These are phyloP conservation scores for Drosophila fungiperda DNA, from an alignment of 2,888 invertebrate species.

Conservation along the genomic window DNA sequence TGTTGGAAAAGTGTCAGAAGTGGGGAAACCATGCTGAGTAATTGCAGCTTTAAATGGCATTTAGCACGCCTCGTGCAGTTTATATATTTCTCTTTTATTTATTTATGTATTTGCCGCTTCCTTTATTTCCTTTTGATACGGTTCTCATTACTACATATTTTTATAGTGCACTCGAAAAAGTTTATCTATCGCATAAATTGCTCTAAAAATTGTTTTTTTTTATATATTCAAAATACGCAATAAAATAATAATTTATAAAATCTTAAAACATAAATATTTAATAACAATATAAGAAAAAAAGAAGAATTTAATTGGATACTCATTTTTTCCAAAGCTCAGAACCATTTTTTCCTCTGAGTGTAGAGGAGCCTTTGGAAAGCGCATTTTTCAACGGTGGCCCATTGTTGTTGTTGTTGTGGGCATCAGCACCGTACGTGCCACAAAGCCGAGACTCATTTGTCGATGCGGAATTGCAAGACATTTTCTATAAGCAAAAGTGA, in stretches of 20 bases:
- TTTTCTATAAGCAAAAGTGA: constrained; percentile 69
- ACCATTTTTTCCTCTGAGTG: constrained; percentile 23
- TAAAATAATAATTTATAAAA: neutral
- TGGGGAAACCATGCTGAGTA: constrained; percentile 75
- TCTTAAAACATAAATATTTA: neutral
- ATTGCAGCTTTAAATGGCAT: constrained; percentile 81
- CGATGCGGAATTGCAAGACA: constrained; percentile 68
- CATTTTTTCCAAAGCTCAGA: too few species aligned
- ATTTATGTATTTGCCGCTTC: constrained; percentile 36
- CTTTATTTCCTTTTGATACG: constrained; percentile 12
- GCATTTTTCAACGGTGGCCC: constrained; percentile 55
- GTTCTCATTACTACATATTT: constrained; percentile 11
- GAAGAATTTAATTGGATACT: too few species aligned
- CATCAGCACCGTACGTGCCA: constrained; percentile 53
- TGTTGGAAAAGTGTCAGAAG: constrained; percentile 10
- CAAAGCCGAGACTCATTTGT: constrained; percentile 68
- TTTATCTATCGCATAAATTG: neutral
- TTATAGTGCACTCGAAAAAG: neutral
- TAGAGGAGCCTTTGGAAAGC: constrained; percentile 49
- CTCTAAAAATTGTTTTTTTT: neutral
- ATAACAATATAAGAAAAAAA: neutral
- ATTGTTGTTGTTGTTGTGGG: constrained; percentile 26
- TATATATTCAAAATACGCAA: neutral
- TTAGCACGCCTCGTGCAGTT: constrained; percentile 77
- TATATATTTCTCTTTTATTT: constrained; percentile 32